These are phyloP conservation scores for Parus major DNA, from an alignment of 2,113 vertebrate species.

Conservation along the genomic window DNA sequence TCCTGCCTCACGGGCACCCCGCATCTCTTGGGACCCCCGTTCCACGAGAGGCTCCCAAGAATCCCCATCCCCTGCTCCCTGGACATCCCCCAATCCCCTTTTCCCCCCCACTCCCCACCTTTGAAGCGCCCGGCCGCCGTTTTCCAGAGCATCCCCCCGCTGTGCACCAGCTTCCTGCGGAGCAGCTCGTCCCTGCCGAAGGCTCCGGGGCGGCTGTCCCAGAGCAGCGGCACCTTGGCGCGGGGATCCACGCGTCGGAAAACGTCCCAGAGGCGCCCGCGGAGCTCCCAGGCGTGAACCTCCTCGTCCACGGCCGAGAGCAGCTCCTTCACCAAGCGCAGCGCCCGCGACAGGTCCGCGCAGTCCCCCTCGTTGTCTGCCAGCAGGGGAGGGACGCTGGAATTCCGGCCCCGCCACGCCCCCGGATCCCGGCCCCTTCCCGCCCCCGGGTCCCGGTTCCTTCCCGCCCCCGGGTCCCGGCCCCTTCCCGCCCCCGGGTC, in stretches of 20 bases:
- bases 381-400: rapidly evolving
- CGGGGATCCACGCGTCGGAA: slow-evolving; percentile 81
- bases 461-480: not conserved
- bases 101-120: slow-evolving; percentile 52
- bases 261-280: slow-evolving; percentile 85
- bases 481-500: too few species aligned
- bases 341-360: slow-evolving; percentile 70
- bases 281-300: slow-evolving; percentile 84
- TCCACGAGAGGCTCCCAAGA: rapidly evolving
- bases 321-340: slow-evolving; percentile 81
- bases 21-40: rapidly evolving
- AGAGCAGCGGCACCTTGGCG: slow-evolving; percentile 69
- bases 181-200: slow-evolving; percentile 85
- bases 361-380: slow-evolving; percentile 84
- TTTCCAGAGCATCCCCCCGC: slow-evolving; percentile 89
- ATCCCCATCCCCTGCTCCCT: too few species aligned
- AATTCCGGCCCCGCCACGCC: rapidly evolving
- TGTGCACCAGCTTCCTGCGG: slow-evolving; percentile 84
- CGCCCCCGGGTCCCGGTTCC: not conserved
- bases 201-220: slow-evolving; percentile 69
- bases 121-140: slow-evolving; percentile 83
- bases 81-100: not conserved
- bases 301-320: slow-evolving; percentile 86
- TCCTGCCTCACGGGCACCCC: rapidly evolving
- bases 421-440: not conserved